Base-by-base conservation (phyloP, 2,888 invertebrate genomes). In the Dicyrtoma fusca region DNA sequence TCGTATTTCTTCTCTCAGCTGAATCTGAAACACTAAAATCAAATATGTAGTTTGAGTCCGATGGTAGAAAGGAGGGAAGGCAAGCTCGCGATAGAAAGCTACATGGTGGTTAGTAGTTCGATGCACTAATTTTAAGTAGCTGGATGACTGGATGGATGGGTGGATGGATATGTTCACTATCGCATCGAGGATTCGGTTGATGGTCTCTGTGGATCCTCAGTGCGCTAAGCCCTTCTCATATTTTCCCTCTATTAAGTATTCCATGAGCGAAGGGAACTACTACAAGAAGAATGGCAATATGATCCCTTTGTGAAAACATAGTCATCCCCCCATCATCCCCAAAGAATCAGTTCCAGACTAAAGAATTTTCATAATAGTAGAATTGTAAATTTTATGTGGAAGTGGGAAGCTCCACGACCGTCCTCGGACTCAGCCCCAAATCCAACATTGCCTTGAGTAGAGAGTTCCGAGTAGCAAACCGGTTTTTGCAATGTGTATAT, bases 281-380 rank as follows among this genome's bases (percentile, higher is more conserved):
- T 34, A 34, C 3, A 34, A 34, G 65, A 49, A 65, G 65, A 65
- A 65, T 65, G 34, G 65, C 51, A 65, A 49, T 65, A 65, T 65
- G 65, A 65, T 65, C 65, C 65, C 53, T 51, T 65, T 65, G 65
- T 65, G 65, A 65, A 65, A 65, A 47, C 65, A 65, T 57, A 23
- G 21, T 65, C 65, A 65, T 65, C 65, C 65, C 65, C 34, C 53
- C 51, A 49, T 53, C 65, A 65, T 65, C 53, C 65, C 65, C 65
- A 26, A 65, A 65, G 21, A 65, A 65, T 65, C 65, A 65, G 65
- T 65, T 65, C 65, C 65, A 65, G 51, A n/a, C 61, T 65, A 19
- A 65, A 26, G 53, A 51, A 65, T 65, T 51, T 51, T 65, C 65
- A 65, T 65, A 65, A 65, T 65, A 8, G 51, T 25, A 45, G 51